Base-by-base conservation (phyloP, 2,113 vertebrate species). In the Climacteris rufus region DNA sequence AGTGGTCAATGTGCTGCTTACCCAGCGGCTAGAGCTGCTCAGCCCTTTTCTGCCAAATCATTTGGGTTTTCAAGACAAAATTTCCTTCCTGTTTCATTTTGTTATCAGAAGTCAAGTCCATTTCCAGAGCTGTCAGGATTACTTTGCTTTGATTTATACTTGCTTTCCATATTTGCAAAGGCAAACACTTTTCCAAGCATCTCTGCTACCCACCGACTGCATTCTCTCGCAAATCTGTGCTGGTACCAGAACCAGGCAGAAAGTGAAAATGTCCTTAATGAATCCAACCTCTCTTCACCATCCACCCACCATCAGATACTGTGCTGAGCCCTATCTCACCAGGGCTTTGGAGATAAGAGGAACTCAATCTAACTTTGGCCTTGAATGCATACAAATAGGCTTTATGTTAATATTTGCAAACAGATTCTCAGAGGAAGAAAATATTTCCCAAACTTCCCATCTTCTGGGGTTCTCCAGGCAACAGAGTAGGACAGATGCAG, bases 341-440 rank as follows among this genome's bases (percentile, higher is more conserved):
- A 16, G 50, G 45, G 28, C 64, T 78, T 89, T 81, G 60, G 49
- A 76, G 60, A 57, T 66, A 76, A 89, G 30, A 92, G 30, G 35
- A 89, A 40, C 11, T 92, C 33, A 57, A 42, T 11, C 57, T 35
- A 37, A 71, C 64, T 59, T 39, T 56, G 72, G 49, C 59, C 50
- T 83, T 59, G 18, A 78, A 82, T 56, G 52, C 42, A 89, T 54
- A 59, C 19, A 80, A 87, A 87, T 74, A 39, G 24, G 35, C 20
- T 94, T 93, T 87, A 82, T 87, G 72, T 24, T 89, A 92, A 93
- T 89, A 89, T 75, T 78, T 93, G 77, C 60, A 93, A 91, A 86
- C 53, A 84, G 19, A 4, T 93, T 75, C 92, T 93, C 63, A 35
- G 66, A 90, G 44, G 42, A 89, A 59, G 42, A 53, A 59, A 47